Percentiles rank a stretch among this genome's conserved stretches.
phyloP scores from a whole-genome alignment of 2,113 vertebrate species.

The Natator depressus region DNA sequence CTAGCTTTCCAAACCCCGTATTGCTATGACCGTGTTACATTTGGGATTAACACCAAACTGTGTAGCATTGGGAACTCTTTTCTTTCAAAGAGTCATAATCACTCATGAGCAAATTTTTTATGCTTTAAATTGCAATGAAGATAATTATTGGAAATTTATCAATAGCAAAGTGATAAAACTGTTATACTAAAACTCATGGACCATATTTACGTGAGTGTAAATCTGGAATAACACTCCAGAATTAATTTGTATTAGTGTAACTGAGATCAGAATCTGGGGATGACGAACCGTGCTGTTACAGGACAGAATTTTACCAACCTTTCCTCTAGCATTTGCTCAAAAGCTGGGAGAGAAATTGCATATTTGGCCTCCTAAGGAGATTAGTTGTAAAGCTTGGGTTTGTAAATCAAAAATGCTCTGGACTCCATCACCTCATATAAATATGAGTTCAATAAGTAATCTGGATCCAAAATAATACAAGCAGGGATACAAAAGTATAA shows the following conservation, averaged over 20 bases:
- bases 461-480: neutral
- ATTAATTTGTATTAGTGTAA: neutral
- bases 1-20: too few species aligned
- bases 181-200: neutral
- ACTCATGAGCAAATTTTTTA: too few species aligned
- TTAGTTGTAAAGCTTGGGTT: neutral
- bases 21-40: too few species aligned
- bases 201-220: neutral
- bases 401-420: neutral
- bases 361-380: neutral
- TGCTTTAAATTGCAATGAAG: neutral
- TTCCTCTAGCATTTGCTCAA: neutral
- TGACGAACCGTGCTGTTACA: neutral
- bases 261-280: neutral
- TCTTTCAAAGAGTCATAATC: too few species aligned
- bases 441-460: neutral
- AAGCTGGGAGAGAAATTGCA: neutral
- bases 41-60: too few species aligned
- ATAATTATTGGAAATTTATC: neutral
- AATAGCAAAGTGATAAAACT: neutral
- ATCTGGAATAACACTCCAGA: neutral
- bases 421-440: slow-evolving; percentile 13
- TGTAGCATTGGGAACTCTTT: too few species aligned
- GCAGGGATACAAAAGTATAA: neutral
- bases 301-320: neutral